Conservation (phyloP, 2,113 vertebrate species). For the Sceloporus tristichus region DNA sequence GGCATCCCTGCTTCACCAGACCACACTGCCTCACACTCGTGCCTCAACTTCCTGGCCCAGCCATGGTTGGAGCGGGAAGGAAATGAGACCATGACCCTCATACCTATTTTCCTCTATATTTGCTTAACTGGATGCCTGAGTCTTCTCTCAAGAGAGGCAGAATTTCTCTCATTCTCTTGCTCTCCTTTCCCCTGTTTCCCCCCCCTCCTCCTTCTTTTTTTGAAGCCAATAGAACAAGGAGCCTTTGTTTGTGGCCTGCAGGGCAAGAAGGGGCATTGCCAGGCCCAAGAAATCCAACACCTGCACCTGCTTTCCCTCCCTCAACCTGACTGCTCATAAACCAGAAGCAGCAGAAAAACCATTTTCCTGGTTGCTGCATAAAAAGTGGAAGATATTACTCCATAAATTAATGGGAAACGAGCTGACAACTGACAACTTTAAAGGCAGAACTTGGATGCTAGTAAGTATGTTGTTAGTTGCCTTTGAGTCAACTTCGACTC, state of each 20-base stretch:
- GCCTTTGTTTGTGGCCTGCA: slow-evolving; percentile 12
- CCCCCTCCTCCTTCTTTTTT: neutral
- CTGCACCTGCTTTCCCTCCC: neutral
- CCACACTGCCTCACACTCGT: neutral
- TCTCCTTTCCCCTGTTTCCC: neutral
- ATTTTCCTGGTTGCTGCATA: slow-evolving; percentile 34
- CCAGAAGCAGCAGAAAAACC: slow-evolving; percentile 11
- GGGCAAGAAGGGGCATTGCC: slow-evolving; percentile 25
- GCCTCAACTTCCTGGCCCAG: neutral
- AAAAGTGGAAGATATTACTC: neutral
- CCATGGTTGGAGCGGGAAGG: slow-evolving; percentile 10
- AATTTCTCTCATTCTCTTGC: neutral
- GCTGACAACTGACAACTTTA: neutral
- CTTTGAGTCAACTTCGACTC: too few relatives aligned
- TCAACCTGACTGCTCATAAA: slow-evolving; percentile 14
- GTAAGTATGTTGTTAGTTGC: neutral
- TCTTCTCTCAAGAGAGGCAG: neutral
- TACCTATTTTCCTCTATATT: slow-evolving; percentile 2
- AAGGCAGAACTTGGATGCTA: neutral
- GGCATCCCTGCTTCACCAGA: neutral
- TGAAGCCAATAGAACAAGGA: slow-evolving; percentile 22
- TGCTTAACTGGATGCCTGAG: slow-evolving; percentile 16
- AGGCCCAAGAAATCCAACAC: slow-evolving; percentile 17
- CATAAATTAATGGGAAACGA: neutral
- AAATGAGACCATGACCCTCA: slow-evolving; percentile 36